Conservation (phyloP, 2,113 vertebrate species). For the Nannobrachium achirus region DNA sequence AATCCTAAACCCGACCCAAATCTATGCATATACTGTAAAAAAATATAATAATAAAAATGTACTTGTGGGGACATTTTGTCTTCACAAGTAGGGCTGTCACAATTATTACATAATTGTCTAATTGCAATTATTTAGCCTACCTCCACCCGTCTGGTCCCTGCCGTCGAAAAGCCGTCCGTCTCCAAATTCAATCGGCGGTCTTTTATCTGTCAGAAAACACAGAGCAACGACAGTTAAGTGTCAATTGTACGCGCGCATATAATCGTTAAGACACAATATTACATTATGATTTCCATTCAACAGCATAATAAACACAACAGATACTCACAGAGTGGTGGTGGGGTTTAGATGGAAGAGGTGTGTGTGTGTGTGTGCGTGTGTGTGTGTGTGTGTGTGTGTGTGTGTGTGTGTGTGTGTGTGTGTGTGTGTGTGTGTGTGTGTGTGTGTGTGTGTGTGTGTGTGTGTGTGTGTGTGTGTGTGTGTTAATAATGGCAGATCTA, state of each 20-base stretch:
- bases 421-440: not conserved
- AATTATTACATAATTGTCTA: no score
- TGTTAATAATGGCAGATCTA: no score
- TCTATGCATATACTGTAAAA: no score
- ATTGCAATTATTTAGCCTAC: conserved; percentile 65
- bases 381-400: no score
- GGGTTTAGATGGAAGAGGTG: no score
- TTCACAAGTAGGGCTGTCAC: no score
- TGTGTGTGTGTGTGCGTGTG: no score
- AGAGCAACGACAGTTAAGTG: conserved; percentile 21
- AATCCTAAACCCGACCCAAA: no score
- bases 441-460: not conserved
- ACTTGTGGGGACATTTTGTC: no score
- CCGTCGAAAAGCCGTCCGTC: conserved; percentile 68
- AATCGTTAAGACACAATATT: no score
- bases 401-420: no score
- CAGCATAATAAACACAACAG: not conserved
- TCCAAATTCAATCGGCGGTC: conserved; percentile 60
- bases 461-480: not conserved
- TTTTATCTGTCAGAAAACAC: conserved; percentile 67
- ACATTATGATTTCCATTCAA: not conserved
- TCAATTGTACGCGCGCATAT: not conserved
- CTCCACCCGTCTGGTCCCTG: conserved; percentile 64
- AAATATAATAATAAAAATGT: no score
- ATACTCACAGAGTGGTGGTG: not conserved